Percentiles rank a stretch among this genome's conserved stretches.
Conservation (phyloP, 2,888 invertebrate genomes). For the Eupithecia insigniata region DNA sequence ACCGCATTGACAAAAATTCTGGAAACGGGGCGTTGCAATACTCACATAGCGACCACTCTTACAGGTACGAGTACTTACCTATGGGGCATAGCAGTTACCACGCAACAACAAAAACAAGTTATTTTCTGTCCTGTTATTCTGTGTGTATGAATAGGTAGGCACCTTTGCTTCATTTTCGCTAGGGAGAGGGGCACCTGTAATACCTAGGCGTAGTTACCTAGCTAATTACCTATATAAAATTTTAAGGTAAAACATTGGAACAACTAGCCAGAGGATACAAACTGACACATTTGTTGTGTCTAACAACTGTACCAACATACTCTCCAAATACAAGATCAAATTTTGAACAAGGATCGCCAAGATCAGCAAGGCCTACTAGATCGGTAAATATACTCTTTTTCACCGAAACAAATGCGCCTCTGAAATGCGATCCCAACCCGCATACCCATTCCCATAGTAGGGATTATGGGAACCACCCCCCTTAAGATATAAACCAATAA, state of each 20-base stretch:
- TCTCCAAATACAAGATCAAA: slow-evolving; percentile 36
- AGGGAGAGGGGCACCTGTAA: not conserved
- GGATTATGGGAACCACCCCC: too few species aligned
- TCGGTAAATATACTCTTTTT: slow-evolving; percentile 47
- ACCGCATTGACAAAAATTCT: slow-evolving; percentile 70
- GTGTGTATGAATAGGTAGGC: not conserved
- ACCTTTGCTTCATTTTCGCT: not conserved
- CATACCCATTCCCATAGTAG: not conserved
- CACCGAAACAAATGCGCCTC: not conserved
- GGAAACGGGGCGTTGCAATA: slow-evolving; percentile 74
- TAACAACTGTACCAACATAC: slow-evolving; percentile 35
- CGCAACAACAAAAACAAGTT: not conserved
- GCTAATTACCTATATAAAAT: slow-evolving; percentile 30
- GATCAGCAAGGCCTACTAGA: slow-evolving; percentile 51
- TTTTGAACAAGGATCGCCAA: slow-evolving; percentile 48
- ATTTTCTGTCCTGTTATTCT: not conserved
- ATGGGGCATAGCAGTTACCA: too few species aligned
- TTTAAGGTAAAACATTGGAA: slow-evolving; percentile 74
- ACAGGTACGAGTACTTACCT: slow-evolving; percentile 59
- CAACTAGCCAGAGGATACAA: slow-evolving; percentile 74
- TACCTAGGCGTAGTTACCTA: not conserved
- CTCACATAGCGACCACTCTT: slow-evolving; percentile 73
- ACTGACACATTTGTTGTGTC: slow-evolving; percentile 61
- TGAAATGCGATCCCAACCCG: not conserved
- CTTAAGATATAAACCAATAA: too few species aligned